Base-by-base conservation (phyloP, 2,888 invertebrate genomes). In the Panorpa germanica region DNA sequence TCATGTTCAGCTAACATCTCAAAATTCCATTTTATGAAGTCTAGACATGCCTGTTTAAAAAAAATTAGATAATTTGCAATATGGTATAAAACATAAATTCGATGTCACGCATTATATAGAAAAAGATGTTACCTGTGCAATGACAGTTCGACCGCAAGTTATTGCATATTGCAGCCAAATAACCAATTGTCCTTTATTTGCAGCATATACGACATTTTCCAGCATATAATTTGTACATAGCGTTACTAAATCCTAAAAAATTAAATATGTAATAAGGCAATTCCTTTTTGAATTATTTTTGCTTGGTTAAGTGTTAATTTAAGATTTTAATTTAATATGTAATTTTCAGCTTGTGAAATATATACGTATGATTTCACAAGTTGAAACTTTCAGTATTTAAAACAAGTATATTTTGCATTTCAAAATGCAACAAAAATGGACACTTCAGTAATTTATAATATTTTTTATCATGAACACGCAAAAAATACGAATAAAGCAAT, bases 141-240 rank as follows among this genome's bases (percentile, higher is more conserved):
- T 68, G 18, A 68, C 59, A 21, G 61, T 54, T 45, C 83, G 86
- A 14, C 80, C 80, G 47, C 86, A 82, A 4, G 78, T 72, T 41
- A 76, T 66, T 1, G 83, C 77, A 49, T 91, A 91, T 48, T 88
- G 88, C 46, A 86, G 63, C 91, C 93, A 93, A 1, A 81, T 74
- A 17, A 90, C 73, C 13, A 91, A 57, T 35, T 77, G 77, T 10
- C 80, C 81, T 33, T 80, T 71, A 31, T 66, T 67, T 0, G 80
- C 81, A 4, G 88, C 85, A 43, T 80, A 70, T 3, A 86, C 81
- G 30, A 88, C 70, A 49, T 90, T 82, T 41, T 71, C 66, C 29
- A 69, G 68, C 91, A 93, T 91, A 52, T 83, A 93, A 34, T 72
- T 65, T 17, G 83, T 63, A 50, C 91, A 91, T 8, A 86, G 58